Base-by-base conservation (phyloP, 2,888 invertebrate genomes). In the Apamea sordens region DNA sequence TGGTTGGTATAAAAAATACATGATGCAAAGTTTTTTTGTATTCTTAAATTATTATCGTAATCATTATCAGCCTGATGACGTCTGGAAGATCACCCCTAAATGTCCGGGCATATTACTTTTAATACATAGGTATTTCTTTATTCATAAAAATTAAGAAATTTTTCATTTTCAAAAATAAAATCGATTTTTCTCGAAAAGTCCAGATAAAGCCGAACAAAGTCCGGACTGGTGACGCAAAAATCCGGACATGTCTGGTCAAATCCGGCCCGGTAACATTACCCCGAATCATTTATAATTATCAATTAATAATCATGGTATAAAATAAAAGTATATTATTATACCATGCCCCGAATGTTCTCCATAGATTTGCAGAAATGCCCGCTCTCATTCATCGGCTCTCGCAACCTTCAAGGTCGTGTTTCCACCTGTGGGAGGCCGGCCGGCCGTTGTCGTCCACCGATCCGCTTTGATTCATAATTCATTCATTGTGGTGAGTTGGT, bases 321-420 rank as follows among this genome's bases (percentile, higher is more conserved):
- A n/a, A 2, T 32, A 32, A 32, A 32, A 32, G 32, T 32, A 32
- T 32, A 32, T 32, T 32, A 32, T 32, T 47, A 11, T 2, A 47
- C 21, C 3, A 5, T 15, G 4, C 0, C 7, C 7, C 7, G 2
- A 32, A 18, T n/a, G 21, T 15, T 18, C 13, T 21, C 21, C 13
- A 50, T 36, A 50, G 18, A 36, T 15, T 69, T n/a, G 1, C 24
- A 53, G 36, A 24, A 53, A 36, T 36, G 10, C 2, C 6, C 47
- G 28, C 13, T 50, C 24, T 36, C 41, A 44, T 32, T 18, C 15
- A 21, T 32, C 28, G 11, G 0, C 21, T 10, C 0, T 5, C 65
- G 21, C 8, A 65, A 73, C 79, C 65, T 79, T 67, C 80, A 67
- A n/a, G 3, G 65, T 41, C 47, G 15, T 10, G 41, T 73, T 56